These are phyloP conservation scores for Pitangus sulphuratus DNA, from an alignment of 2,797 vertebrate species.

Conservation along the genomic window DNA sequence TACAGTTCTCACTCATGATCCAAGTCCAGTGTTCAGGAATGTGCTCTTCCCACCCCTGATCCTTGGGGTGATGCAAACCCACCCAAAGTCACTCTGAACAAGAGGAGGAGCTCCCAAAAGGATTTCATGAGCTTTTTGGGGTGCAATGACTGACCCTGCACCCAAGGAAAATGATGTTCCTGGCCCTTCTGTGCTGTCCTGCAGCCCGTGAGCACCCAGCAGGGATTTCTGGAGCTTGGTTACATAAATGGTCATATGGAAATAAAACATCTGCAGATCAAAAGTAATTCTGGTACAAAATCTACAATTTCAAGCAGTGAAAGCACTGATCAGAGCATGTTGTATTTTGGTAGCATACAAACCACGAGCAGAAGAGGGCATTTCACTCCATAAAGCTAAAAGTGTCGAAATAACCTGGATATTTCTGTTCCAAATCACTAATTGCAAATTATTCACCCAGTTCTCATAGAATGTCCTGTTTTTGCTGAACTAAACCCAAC, in stretches of 20 bases:
- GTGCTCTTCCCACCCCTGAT: neutral
- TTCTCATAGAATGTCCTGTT: neutral
- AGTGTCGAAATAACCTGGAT: neutral
- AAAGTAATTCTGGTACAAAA: neutral
- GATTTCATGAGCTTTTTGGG: neutral
- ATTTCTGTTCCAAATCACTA: slow-evolving; percentile 9
- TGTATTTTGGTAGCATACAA: neutral
- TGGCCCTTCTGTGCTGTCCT: neutral
- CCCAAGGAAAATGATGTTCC: neutral
- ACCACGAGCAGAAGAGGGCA: neutral
- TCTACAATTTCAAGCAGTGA: neutral
- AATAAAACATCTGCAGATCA: neutral
- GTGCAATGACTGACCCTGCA: neutral
- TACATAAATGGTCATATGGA: rapidly evolving
- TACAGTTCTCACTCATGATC: neutral
- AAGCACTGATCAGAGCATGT: neutral
- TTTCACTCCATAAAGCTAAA: neutral
- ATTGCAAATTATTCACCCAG: slow-evolving; percentile 44
- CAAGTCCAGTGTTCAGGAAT: neutral
- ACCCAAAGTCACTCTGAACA: rapidly evolving
- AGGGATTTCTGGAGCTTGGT: neutral
- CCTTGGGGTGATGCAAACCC: neutral
- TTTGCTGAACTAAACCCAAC: slow-evolving; percentile 50
- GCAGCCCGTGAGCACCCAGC: rapidly evolving
- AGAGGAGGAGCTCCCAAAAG: rapidly evolving